phyloP scores from a whole-genome alignment of 2,797 vertebrate species.

The Cynopterus sphinx region DNA sequence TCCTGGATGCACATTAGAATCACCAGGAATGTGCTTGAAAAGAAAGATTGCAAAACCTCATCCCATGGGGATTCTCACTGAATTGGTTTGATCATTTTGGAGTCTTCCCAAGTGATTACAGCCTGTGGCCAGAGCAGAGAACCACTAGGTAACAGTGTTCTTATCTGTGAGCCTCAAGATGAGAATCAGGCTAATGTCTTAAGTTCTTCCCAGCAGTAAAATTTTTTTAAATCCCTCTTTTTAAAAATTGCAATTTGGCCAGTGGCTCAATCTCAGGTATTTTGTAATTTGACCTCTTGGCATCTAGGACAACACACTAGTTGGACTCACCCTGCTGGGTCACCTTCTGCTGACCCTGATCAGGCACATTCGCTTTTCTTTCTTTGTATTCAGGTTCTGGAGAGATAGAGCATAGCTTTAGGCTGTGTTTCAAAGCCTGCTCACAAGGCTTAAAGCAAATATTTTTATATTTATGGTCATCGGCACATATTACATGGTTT shows the following conservation, averaged over 20 bases:
- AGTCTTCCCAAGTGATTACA: background rate
- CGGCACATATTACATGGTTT: background rate
- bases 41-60: background rate
- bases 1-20: background rate
- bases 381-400: background rate
- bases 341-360: background rate
- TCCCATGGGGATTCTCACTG: background rate
- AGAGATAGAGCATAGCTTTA: background rate
- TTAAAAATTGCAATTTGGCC: background rate
- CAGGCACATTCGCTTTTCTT: background rate
- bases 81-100: background rate
- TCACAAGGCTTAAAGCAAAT: background rate
- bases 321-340: background rate
- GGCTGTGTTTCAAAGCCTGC: background rate
- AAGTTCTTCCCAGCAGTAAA: background rate
- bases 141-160: no score
- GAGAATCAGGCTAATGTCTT: background rate
- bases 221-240: background rate
- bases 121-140: background rate
- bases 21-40: background rate
- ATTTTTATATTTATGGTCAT: conserved; percentile 6
- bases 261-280: background rate
- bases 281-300: background rate
- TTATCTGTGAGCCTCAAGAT: background rate
- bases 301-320: background rate